Evolutionary conservation across 2,113 vertebrate species (phyloP), one percentile per base, ranked within the genome.

Genomic region (Callionymus lyra): DNA sequence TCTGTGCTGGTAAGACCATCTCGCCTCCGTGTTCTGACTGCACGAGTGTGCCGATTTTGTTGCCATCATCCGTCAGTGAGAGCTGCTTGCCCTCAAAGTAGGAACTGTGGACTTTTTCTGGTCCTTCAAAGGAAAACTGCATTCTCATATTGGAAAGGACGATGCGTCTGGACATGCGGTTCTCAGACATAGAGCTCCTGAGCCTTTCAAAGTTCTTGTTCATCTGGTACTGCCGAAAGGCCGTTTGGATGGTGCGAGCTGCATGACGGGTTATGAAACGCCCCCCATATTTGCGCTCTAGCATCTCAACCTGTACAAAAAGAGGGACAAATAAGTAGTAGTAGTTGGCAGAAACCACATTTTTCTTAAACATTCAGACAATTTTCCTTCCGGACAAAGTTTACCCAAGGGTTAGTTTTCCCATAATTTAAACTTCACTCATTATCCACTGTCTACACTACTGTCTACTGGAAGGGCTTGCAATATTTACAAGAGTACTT

Each of bases 201-300:
- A 98, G 89, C 16, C 96, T 89, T 83, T 97, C 94, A 48, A 98
- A 98, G 79, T 99, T 98, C 79, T 98, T 98, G 88, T 98, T 98
- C 96, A 99, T 99, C 82, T 99, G 96, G 82, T 99, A 97, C 75
- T 97, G 93, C 65, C 96, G 91, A 77, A 98, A 98, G 16, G 96
- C 96, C 0, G 96, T 94, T 63, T 99, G 96, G 64, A 99, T 99
- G 43, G 94, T 99, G 65, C 94, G 91, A 32, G 94, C 96, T 1
- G 96, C 96, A 87, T 98, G 94, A 50, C 96, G 79, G 45, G 90
- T 96, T 87, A 99, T 94, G 59, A 98, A 94, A 76, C 94, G 91
- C 60, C 96, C 96, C 39, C 96, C 95, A 79, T 99, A 99, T 83
- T 99, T 99, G 58, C 94, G 89, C 82, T 99, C 95, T 68, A 99